Percentiles rank a stretch among this genome's conserved stretches.
phyloP scores from a whole-genome alignment of 2,888 invertebrate species.

The Apamea monoglypha region DNA sequence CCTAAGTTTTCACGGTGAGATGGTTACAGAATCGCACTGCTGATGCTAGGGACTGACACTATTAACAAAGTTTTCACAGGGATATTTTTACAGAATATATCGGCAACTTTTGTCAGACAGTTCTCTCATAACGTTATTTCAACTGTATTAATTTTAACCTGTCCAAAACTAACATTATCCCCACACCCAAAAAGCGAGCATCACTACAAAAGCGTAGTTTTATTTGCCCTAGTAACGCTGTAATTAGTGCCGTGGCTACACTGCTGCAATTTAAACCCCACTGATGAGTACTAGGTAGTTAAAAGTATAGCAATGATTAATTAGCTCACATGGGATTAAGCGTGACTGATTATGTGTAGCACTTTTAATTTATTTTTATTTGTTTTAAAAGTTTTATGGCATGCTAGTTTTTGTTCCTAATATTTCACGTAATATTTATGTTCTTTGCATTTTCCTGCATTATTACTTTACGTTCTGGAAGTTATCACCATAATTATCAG shows the following conservation, averaged over 20 bases:
- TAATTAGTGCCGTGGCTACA: slow-evolving; percentile 60
- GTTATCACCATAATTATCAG: not conserved
- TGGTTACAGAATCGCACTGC: too few species aligned
- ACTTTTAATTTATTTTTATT: slow-evolving; percentile 41
- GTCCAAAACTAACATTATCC: slow-evolving; percentile 6
- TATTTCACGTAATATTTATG: not conserved
- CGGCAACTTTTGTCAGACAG: not conserved
- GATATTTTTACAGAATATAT: too few species aligned
- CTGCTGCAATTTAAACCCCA: slow-evolving; percentile 40
- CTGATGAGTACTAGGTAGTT: slow-evolving; percentile 51
- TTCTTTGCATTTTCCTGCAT: not conserved
- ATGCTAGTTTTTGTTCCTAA: not conserved
- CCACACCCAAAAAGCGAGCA: slow-evolving; percentile 2
- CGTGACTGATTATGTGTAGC: slow-evolving; percentile 47
- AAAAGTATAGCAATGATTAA: slow-evolving; percentile 58
- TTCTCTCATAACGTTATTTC: not conserved
- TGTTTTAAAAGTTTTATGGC: slow-evolving; percentile 10
- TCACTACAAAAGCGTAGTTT: slow-evolving; percentile 30
- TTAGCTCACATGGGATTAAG: slow-evolving; percentile 48
- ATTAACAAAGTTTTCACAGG: too few species aligned
- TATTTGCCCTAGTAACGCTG: slow-evolving; percentile 45
- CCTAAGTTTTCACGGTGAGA: too few species aligned
- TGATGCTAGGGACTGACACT: too few species aligned
- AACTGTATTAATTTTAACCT: not conserved
- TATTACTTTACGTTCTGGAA: not conserved